phyloP scores from a whole-genome alignment of 2,113 vertebrate species.

The Pantherophis guttatus region DNA sequence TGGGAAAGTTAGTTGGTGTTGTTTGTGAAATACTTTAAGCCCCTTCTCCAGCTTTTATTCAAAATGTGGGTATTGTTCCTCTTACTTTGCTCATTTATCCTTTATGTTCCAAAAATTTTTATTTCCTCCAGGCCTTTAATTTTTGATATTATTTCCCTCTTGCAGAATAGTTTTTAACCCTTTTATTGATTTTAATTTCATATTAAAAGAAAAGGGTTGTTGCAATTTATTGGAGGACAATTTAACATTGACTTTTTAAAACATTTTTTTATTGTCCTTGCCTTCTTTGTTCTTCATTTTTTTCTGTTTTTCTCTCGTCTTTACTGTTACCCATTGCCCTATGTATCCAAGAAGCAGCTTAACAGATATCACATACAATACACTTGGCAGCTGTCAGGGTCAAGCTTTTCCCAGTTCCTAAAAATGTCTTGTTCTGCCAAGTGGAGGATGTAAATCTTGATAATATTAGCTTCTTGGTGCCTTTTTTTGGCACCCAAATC shows the following conservation, averaged over 20 bases:
- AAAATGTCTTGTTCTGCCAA: constrained; percentile 30
- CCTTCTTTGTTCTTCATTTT: background rate
- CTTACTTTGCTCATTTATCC: background rate
- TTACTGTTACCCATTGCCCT: background rate
- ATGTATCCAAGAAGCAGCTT: background rate
- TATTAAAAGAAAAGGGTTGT: background rate
- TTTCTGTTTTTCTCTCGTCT: background rate
- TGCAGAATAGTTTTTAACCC: background rate
- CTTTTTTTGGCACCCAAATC: constrained; percentile 19
- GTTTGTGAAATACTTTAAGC: background rate
- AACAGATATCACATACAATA: background rate
- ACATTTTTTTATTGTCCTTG: background rate
- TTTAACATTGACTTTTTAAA: no score
- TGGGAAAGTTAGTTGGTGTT: background rate
- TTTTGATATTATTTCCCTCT: background rate
- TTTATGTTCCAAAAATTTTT: background rate
- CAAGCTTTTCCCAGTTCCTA: constrained; percentile 24
- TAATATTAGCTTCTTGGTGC: constrained; percentile 23
- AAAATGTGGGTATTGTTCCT: background rate
- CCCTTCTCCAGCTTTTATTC: no score
- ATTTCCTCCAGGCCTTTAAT: background rate
- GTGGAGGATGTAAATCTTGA: constrained; percentile 31
- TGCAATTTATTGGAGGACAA: background rate
- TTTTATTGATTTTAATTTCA: background rate
- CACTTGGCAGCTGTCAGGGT: constrained; percentile 17